A percentile compares a stretch with the other conserved stretches of the same genome.
Conservation (phyloP, 2,113 vertebrate species). For the Lagopus muta region DNA sequence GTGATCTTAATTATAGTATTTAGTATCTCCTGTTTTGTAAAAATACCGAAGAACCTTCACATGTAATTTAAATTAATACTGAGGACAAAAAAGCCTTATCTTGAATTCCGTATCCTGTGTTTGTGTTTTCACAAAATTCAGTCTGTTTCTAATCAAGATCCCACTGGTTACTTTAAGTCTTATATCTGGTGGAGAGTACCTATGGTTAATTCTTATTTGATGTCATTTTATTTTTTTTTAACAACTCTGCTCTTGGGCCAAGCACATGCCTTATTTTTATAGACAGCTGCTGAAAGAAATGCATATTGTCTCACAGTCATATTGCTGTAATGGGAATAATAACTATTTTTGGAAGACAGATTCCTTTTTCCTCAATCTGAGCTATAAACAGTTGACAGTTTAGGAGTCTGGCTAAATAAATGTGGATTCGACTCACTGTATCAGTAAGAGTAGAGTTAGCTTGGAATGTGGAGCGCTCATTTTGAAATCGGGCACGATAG, state of each 20-base stretch:
- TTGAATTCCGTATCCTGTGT: not conserved
- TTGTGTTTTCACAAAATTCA: not conserved
- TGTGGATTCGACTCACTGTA: not conserved
- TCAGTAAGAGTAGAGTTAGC: not conserved
- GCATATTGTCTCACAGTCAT: not conserved
- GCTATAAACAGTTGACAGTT: not conserved
- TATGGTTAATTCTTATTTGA: slow-evolving; percentile 1
- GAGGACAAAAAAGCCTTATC: not conserved
- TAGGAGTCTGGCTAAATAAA: not conserved
- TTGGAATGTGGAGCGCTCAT: not conserved
- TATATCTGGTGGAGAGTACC: not conserved
- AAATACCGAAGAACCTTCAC: not conserved
- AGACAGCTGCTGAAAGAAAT: not conserved
- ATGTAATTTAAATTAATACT: not conserved
- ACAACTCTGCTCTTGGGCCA: not conserved
- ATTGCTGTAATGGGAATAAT: not conserved
- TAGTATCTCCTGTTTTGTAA: not conserved
- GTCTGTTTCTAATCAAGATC: not conserved
- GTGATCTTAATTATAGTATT: slow-evolving; percentile 1
- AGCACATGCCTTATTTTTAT: not conserved
- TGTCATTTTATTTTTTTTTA: not conserved
- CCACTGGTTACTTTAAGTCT: not conserved
- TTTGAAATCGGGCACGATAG: not conserved
- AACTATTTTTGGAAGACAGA: not conserved
- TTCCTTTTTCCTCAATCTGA: not conserved